phyloP scores from a whole-genome alignment of 2,888 invertebrate genomes.

The Unio delphinus region DNA sequence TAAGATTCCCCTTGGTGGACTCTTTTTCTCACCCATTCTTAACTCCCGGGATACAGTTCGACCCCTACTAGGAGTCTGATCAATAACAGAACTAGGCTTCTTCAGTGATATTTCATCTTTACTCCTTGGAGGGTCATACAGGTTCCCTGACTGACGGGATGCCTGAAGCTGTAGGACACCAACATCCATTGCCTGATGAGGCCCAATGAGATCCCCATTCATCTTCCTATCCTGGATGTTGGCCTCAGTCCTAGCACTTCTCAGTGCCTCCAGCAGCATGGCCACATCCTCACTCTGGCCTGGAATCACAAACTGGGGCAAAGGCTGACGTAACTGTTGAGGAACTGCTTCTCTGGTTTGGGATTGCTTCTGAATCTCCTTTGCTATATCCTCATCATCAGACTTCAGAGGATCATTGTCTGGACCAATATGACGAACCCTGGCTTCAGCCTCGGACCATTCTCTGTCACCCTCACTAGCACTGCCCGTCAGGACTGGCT shows the following conservation, averaged over 20 bases:
- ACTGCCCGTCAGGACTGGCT: constrained; percentile 33
- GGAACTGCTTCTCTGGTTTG: too few species aligned
- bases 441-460: constrained; percentile 11
- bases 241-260: constrained; percentile 52
- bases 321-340: constrained; percentile 8
- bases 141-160: constrained; percentile 33
- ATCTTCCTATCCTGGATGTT: constrained; percentile 38
- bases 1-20: constrained; percentile 35
- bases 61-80: constrained; percentile 17
- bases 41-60: constrained; percentile 17
- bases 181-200: constrained; percentile 30
- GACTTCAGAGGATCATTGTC: constrained; percentile 36
- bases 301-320: constrained; percentile 48
- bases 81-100: constrained; percentile 5
- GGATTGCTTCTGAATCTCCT: constrained; percentile 2
- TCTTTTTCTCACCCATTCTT: constrained; percentile 20
- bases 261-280: constrained; percentile 47
- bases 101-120: constrained; percentile 7
- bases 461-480: constrained; percentile 31
- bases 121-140: constrained; percentile 23
- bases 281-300: constrained; percentile 48
- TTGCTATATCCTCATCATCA: constrained; percentile 32
- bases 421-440: constrained; percentile 5
- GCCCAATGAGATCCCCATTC: constrained; percentile 20
- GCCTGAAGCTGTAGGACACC: constrained; percentile 34